Base-by-base conservation (phyloP, 2,797 vertebrate species). In the Cyclopterus lumpus region DNA sequence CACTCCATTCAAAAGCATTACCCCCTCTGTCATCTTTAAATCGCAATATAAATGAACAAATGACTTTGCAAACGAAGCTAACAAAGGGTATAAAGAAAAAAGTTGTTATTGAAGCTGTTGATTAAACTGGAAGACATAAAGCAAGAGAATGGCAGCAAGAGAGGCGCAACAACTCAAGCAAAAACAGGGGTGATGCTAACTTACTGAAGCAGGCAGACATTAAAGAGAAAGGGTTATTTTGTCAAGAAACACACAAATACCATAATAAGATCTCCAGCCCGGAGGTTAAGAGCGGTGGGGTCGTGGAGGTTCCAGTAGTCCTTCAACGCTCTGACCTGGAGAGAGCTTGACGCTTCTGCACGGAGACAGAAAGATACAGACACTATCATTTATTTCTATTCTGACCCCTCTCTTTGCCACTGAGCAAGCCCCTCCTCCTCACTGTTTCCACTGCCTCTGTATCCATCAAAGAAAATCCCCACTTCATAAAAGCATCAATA, bases 231-330 rank as follows among this genome's bases (percentile, higher is more conserved):
- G 96, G 96, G 96, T 67, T 95, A 26, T 18, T 46, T 46, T 18
- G 42, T 46, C 42, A 18, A 20, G 42, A 58, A 44, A 51, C 0
- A 57, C 15, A 46, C 8, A 40, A 12, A 38, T 86, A 99, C 98
- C 94, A 96, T 98, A 71, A 99, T 96, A 81, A 99, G 66, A 0
- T 99, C 97, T 76, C 98, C 98, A 1, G 97, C 97, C 16, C 97
- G 95, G 64, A 99, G 85, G 0, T 98, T 99, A 38, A 99, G 97
- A 44, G 97, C 97, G 0, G 97, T 98, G 0, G 97, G 97, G 75
- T 99, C 98, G 0, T 99, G 97, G 67, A 98, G 94, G 87, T 98
- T 99, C 97, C 97, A 98, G 90, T 97, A 98, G 89, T 99, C 97
- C 91, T 98, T 99, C 88, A 99, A 92, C 0, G 98, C 97, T 86